Base-by-base conservation (phyloP, 1,140 invertebrate genomes). In the Ceratina japonica region DNA sequence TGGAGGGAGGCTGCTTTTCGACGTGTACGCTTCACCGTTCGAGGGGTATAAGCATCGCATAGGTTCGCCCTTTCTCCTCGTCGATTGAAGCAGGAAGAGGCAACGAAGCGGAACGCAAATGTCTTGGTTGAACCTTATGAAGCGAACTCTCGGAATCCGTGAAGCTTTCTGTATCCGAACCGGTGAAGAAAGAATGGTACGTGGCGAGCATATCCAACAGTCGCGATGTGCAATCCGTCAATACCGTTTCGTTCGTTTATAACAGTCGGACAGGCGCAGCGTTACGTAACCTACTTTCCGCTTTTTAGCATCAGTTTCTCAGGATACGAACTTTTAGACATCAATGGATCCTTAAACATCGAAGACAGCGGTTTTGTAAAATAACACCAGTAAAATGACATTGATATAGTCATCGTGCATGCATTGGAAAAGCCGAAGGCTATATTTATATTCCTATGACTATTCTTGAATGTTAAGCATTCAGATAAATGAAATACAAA, bases 51-150 rank as follows among this genome's bases (percentile, higher is more conserved):
- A 64, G 31, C 49, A 59, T 65, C 37, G 37, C 22, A 31, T 44
- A 18, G 56, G 20, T 31, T 51, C 58, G 49, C 73, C 58, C 69
- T 82, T 75, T 74, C 83, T 62, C 64, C 74, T 70, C 63, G 58
- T 49, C 79, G 61, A 74, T 59, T 27, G 68, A 69, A 76, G 61
- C 18, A 24, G 59, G 66, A 80, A 76, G 75, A 77, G 79, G 72
- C 86, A 87, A 82, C 68, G 80, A 85, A 75, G 73, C 75, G 81
- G 66, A 80, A 83, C 58, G 61, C 75, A 85, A 87, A 87, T 85
- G 81, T 85, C 81, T 79, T 86, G 70, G 78, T 75, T 49, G 71
- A 75, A 85, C 82, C 79, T 69, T 84, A 75, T 81, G 78, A 73
- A 81, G 70, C 44, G 59, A 62, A 69, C 80, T 71, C 71, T 61